Percentiles rank a stretch among this genome's conserved stretches.
These are phyloP conservation scores for Urocynchramus pylzowi DNA, from an alignment of 2,113 vertebrate species.

Conservation along the genomic window DNA sequence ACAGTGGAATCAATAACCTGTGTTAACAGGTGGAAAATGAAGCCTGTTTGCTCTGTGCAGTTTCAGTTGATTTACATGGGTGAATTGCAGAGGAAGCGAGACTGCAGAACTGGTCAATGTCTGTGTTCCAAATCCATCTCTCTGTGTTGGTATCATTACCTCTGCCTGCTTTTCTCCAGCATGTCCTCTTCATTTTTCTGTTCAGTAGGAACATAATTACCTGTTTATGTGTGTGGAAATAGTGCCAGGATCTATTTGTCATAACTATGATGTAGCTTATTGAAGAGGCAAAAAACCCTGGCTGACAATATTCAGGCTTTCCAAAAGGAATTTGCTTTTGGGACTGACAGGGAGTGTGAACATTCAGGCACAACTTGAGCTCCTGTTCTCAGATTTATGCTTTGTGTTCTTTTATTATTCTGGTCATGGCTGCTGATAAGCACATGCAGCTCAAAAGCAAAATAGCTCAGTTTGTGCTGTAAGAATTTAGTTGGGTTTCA, in stretches of 20 bases:
- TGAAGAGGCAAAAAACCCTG: background rate
- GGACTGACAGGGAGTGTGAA: background rate
- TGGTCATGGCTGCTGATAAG: background rate
- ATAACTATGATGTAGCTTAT: background rate
- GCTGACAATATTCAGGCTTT: background rate
- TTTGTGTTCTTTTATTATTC: background rate
- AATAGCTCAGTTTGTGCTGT: background rate
- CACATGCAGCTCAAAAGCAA: background rate
- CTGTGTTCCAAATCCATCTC: background rate
- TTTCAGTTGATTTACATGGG: background rate
- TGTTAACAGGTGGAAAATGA: slow-evolving; percentile 42
- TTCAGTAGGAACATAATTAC: slow-evolving; percentile 6
- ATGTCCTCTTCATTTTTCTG: background rate
- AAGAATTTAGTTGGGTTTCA: background rate
- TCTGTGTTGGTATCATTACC: background rate
- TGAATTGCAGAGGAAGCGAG: background rate
- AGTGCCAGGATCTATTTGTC: background rate
- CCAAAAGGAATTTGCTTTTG: background rate
- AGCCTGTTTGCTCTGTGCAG: background rate
- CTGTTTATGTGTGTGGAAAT: background rate
- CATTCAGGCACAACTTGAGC: background rate
- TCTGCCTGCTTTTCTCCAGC: background rate
- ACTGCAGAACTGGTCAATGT: background rate
- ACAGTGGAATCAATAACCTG: background rate
- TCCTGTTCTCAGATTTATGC: background rate